Evolutionary conservation across 2,797 vertebrate genomes (phyloP).

Genomic region (Geotrypetes seraphini): DNA sequence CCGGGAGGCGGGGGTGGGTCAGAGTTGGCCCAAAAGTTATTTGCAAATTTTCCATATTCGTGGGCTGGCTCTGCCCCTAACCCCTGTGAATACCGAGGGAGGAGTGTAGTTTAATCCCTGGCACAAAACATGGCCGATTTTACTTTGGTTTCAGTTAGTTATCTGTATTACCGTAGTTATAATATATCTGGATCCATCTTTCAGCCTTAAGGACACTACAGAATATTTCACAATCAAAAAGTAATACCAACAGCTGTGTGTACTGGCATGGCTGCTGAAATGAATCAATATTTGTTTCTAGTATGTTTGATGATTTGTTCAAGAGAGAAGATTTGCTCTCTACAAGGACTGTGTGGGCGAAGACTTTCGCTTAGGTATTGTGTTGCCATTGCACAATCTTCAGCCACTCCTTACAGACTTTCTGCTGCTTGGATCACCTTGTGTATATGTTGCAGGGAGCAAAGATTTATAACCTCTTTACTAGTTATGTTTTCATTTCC

Average conservation of each 20-base stretch:
- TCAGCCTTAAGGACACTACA: neutral
- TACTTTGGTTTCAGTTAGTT: neutral
- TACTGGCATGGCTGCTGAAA: neutral
- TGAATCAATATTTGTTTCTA: slow-evolving; percentile 10
- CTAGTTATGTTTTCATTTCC: neutral
- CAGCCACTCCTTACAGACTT: neutral
- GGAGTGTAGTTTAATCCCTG: too few relatives aligned
- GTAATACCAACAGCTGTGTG: neutral
- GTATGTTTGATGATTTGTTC: slow-evolving; percentile 2
- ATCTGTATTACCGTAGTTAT: neutral
- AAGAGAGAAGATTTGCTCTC: neutral
- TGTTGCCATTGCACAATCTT: neutral
- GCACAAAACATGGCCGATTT: neutral
- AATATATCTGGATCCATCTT: neutral
- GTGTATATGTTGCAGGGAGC: too few relatives aligned
- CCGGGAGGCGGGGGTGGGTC: too few relatives aligned
- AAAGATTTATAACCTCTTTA: too few relatives aligned
- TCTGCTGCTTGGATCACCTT: too few relatives aligned
- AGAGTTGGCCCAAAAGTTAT: too few relatives aligned
- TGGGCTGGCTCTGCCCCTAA: too few relatives aligned
- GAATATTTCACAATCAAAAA: neutral
- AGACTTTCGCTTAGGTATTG: too few relatives aligned
- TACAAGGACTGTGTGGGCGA: slow-evolving; percentile 10
- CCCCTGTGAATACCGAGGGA: too few relatives aligned
- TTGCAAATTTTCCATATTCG: too few relatives aligned